Conservation (phyloP, 2,113 vertebrate species). For the Cyphomyrus plagiostoma region DNA sequence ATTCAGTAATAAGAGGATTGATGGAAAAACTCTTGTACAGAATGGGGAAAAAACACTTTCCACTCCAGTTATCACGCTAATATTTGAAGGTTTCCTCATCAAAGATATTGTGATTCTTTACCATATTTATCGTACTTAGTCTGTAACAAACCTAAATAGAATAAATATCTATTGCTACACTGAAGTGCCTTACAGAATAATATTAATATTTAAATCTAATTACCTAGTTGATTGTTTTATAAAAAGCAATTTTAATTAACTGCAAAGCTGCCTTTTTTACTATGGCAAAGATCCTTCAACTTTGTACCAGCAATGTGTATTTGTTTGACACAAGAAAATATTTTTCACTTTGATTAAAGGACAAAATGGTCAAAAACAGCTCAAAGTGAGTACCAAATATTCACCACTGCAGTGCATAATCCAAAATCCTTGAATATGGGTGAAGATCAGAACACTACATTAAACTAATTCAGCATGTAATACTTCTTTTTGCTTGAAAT, state of each 20-base stretch:
- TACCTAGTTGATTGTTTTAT: background rate
- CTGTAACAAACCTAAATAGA: background rate
- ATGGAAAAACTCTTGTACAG: slow-evolving; percentile 30
- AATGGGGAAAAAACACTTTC: slow-evolving; percentile 33
- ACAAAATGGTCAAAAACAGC: background rate
- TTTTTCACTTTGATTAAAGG: background rate
- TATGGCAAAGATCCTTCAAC: background rate
- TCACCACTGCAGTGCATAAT: background rate
- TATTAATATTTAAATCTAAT: background rate
- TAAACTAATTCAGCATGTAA: background rate
- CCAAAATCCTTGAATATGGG: background rate
- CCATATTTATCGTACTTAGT: background rate
- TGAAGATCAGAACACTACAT: background rate
- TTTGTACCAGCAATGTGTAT: background rate
- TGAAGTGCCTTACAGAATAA: background rate
- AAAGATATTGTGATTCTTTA: background rate
- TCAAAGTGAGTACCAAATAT: background rate
- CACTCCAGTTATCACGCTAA: slow-evolving; percentile 38
- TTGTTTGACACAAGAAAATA: background rate
- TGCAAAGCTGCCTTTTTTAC: background rate
- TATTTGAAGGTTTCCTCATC: slow-evolving; percentile 34
- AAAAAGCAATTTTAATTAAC: background rate
- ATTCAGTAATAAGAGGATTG: slow-evolving; percentile 37
- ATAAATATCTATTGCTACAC: background rate
- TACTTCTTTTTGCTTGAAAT: background rate